phyloP scores from a whole-genome alignment of 2,888 invertebrate genomes.

The Philhelius pedissequus region DNA sequence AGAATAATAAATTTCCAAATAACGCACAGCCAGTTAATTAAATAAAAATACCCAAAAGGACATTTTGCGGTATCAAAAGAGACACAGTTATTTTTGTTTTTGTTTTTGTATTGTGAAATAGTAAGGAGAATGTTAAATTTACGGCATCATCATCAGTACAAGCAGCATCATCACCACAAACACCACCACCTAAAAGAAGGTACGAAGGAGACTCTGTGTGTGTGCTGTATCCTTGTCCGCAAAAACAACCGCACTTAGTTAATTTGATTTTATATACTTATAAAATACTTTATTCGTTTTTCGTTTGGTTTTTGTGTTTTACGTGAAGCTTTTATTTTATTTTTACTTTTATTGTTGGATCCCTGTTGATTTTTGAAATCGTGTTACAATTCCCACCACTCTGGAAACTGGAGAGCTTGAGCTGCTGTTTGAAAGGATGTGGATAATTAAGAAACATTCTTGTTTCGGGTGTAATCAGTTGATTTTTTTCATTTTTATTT shows the following conservation, averaged over 20 bases:
- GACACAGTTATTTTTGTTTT: background rate
- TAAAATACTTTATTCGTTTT: background rate
- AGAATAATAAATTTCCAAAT: slow-evolving; percentile 24
- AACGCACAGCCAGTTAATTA: slow-evolving; percentile 37
- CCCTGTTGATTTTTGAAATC: slow-evolving; percentile 48
- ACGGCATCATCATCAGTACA: slow-evolving; percentile 58
- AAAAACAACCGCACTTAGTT: slow-evolving; percentile 32
- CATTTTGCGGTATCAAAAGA: background rate
- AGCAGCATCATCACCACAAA: slow-evolving; percentile 57
- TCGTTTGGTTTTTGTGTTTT: slow-evolving; percentile 9
- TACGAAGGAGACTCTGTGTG: background rate
- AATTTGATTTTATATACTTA: slow-evolving; percentile 33
- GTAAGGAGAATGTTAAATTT: slow-evolving; percentile 45
- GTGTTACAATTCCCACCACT: slow-evolving; percentile 22
- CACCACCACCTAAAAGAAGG: slow-evolving; percentile 62
- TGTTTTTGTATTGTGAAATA: background rate
- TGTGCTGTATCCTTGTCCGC: background rate
- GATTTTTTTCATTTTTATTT: background rate
- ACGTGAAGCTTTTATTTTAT: slow-evolving; percentile 25
- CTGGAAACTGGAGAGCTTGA: background rate
- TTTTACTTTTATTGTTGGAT: background rate
- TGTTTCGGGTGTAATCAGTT: slow-evolving; percentile 45
- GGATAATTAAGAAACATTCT: slow-evolving; percentile 60
- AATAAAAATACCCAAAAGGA: slow-evolving; percentile 40
- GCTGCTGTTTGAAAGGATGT: slow-evolving; percentile 17